Evolutionary conservation across 2,888 invertebrate genomes (phyloP), one percentile per base, ranked within the genome.

Genomic region (Shargacucullia verbasci): DNA sequence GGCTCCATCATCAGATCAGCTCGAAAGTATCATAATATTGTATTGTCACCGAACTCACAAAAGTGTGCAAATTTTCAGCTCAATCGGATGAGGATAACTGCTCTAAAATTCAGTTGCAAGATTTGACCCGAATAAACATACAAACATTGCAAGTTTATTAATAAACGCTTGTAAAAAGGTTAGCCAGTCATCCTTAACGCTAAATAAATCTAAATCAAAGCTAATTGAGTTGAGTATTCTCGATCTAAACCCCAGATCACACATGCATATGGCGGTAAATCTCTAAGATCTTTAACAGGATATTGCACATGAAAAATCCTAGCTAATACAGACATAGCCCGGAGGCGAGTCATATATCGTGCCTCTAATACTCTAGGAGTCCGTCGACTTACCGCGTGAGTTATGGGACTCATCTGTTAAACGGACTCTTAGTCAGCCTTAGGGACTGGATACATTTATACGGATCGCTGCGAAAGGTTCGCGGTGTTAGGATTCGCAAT

Each of bases 351-450:
- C 62, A 73, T 75, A 73, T 59, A 63, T 72, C 56, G 54, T 48
- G 12, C n/a, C 15, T 44, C 57, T 72, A 60, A 67, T 67, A 63
- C 69, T 67, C 59, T 29, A 53, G 58, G 67, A 69, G 49, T 20
- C 20, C 20, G 20, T 56, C 59, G 73, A 64, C 69, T 76, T 73
- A 63, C 59, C 29, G 65, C 20, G 14, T 76, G 73, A 75, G 58
- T 76, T 76, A 75, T 76, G 52, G 10, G 47, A 43, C 59, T 39
- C 45, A 76, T 76, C 57, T 46, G 63, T 76, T 65, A 75, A 0
- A 40, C 40, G 56, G 67, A 62, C 68, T 71, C 35, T 76, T 50
- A 75, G 73, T 57, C 59, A 15, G 56, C 52, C 43, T 57, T 54
- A 60, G 41, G 70, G 68, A 55, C 54, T 52, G 29, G 35, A 15